A percentile compares a stretch with the other conserved stretches of the same genome.
These are phyloP conservation scores for Hyla sarda DNA, from an alignment of 2,113 vertebrate genomes.

Conservation along the genomic window DNA sequence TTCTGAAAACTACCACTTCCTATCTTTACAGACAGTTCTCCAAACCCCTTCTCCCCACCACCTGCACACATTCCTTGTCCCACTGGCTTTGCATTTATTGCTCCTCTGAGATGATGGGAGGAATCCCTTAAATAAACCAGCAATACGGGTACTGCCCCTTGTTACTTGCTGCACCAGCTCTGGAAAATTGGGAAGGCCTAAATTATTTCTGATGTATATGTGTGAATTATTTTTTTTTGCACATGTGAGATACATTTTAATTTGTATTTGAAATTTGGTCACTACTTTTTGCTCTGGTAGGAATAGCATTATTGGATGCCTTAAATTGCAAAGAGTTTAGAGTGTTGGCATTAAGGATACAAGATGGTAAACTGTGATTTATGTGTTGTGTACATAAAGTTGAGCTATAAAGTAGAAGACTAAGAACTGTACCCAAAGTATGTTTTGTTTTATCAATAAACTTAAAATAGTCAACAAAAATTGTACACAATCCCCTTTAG, in stretches of 20 bases:
- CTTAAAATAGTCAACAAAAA: too few relatives aligned
- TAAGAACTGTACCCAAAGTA: background rate
- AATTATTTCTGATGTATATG: background rate
- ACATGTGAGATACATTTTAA: background rate
- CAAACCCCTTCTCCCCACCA: conserved; percentile 36
- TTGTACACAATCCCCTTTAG: too few relatives aligned
- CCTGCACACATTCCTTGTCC: conserved; percentile 25
- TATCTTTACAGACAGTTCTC: conserved; percentile 44
- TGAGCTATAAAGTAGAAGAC: background rate
- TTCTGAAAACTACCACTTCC: conserved; percentile 67
- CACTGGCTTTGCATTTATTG: conserved; percentile 38
- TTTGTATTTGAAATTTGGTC: background rate
- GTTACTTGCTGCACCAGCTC: conserved; percentile 37
- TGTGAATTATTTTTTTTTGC: background rate
- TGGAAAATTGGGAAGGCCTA: background rate
- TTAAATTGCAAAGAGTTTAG: background rate
- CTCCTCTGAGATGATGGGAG: conserved; percentile 23
- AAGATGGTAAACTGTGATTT: background rate
- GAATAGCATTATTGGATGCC: conserved; percentile 6
- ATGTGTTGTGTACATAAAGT: background rate
- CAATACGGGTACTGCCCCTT: conserved; percentile 15
- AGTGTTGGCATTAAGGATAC: background rate
- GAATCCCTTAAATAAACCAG: background rate
- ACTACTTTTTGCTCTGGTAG: conserved; percentile 39
- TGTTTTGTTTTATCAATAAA: background rate